These are phyloP conservation scores for Anagyrus pseudococci DNA, from an alignment of 2,888 invertebrate genomes.

Conservation along the genomic window DNA sequence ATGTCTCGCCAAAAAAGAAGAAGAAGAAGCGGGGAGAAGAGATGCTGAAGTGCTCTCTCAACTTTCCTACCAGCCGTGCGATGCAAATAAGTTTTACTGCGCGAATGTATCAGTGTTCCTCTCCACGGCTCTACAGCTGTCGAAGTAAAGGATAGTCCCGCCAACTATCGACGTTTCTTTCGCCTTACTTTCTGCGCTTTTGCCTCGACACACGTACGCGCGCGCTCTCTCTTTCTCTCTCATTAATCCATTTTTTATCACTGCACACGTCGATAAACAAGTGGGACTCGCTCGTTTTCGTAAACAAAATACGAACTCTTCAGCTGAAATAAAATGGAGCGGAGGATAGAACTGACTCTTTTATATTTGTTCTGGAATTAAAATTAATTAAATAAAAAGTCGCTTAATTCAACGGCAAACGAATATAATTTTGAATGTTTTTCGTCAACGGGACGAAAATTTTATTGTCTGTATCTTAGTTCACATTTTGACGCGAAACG, in stretches of 20 bases:
- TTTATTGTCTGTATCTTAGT: too few relatives aligned
- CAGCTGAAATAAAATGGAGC: too few relatives aligned
- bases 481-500: too few relatives aligned
- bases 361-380: too few relatives aligned
- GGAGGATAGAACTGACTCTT: too few relatives aligned
- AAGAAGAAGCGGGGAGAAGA: constrained; percentile 9
- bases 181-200: background rate
- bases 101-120: constrained; percentile 14
- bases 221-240: constrained; percentile 8
- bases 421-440: too few relatives aligned
- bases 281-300: too few relatives aligned
- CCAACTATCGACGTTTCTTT: constrained; percentile 14
- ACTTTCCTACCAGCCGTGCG: constrained; percentile 5
- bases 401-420: too few relatives aligned
- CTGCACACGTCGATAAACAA: background rate
- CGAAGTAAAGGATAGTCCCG: constrained; percentile 8
- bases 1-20: background rate
- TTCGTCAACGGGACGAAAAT: too few relatives aligned
- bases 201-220: too few relatives aligned
- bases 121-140: constrained; percentile 2
- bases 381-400: too few relatives aligned
- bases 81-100: constrained; percentile 26
- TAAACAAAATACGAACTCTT: too few relatives aligned
- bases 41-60: constrained; percentile 16
- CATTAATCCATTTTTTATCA: constrained; percentile 11